phyloP scores from a whole-genome alignment of 2,888 invertebrate species.

The Lasius platythorax region DNA sequence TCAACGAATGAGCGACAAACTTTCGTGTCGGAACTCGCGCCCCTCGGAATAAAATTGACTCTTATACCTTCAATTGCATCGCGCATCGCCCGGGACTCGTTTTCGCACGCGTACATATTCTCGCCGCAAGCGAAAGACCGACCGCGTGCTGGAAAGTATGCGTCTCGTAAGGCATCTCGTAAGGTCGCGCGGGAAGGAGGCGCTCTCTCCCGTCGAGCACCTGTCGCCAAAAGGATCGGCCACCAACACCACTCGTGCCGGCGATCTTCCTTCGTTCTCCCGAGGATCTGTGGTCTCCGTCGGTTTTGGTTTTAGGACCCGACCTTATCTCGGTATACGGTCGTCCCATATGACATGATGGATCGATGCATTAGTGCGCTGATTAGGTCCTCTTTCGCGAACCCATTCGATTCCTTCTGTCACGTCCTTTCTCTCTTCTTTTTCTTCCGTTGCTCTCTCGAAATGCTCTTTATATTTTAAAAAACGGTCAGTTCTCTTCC shows the following conservation, averaged over 20 bases:
- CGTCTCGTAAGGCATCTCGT: conserved; percentile 20
- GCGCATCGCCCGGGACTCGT: conserved; percentile 28
- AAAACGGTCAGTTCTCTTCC: background rate
- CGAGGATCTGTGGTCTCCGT: conserved; percentile 41
- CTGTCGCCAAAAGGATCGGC: conserved; percentile 74
- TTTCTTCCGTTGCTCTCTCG: conserved; percentile 29
- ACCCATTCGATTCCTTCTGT: conserved; percentile 9
- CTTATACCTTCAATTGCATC: background rate
- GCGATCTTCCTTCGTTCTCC: conserved; percentile 57
- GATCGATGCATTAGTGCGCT: conserved; percentile 83
- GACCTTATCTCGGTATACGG: conserved; percentile 71
- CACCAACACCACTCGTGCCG: conserved; percentile 65
- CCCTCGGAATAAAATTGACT: conserved; percentile 18
- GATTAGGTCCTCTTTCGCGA: conserved; percentile 76
- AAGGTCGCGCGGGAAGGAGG: conserved; percentile 62
- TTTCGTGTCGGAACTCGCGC: conserved; percentile 3
- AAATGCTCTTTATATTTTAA: background rate
- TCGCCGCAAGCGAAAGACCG: conserved; percentile 33
- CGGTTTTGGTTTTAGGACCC: conserved; percentile 44
- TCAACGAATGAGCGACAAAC: conserved; percentile 3
- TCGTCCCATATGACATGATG: conserved; percentile 79
- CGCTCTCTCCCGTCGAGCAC: conserved; percentile 72
- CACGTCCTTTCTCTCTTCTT: conserved; percentile 11
- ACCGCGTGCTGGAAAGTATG: conserved; percentile 41
- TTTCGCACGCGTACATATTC: conserved; percentile 46